phyloP scores from a whole-genome alignment of 2,113 vertebrate genomes.

The Telmatochromis sp. region DNA sequence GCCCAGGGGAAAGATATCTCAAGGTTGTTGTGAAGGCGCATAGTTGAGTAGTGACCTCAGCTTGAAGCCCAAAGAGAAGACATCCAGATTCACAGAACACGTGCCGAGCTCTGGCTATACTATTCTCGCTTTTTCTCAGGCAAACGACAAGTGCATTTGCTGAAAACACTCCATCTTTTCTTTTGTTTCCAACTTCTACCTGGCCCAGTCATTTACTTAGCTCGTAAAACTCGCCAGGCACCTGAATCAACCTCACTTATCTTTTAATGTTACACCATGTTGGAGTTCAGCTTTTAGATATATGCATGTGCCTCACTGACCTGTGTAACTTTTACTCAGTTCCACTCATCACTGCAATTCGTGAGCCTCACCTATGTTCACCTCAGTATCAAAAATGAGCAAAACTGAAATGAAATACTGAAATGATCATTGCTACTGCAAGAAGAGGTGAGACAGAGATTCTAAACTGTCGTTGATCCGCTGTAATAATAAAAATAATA shows the following conservation, averaged over 20 bases:
- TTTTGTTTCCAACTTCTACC: background rate
- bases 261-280: background rate
- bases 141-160: background rate
- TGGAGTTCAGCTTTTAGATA: background rate
- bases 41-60: slow-evolving; percentile 61
- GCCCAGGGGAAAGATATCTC: slow-evolving; percentile 32
- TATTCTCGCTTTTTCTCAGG: background rate
- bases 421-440: background rate
- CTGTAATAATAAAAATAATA: background rate
- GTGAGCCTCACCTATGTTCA: background rate
- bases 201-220: background rate
- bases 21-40: slow-evolving; percentile 36
- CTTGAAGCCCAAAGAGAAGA: slow-evolving; percentile 24
- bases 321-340: background rate
- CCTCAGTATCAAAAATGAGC: background rate
- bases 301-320: background rate
- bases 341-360: background rate
- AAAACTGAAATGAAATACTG: background rate
- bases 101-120: background rate
- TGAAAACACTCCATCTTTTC: background rate
- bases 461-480: background rate
- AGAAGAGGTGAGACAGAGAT: background rate
- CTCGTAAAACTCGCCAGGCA: background rate
- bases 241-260: background rate
- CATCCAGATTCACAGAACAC: slow-evolving; percentile 8